These are phyloP conservation scores for Amblyopsis hoosieri DNA, from an alignment of 2,797 vertebrate species.

Conservation along the genomic window DNA sequence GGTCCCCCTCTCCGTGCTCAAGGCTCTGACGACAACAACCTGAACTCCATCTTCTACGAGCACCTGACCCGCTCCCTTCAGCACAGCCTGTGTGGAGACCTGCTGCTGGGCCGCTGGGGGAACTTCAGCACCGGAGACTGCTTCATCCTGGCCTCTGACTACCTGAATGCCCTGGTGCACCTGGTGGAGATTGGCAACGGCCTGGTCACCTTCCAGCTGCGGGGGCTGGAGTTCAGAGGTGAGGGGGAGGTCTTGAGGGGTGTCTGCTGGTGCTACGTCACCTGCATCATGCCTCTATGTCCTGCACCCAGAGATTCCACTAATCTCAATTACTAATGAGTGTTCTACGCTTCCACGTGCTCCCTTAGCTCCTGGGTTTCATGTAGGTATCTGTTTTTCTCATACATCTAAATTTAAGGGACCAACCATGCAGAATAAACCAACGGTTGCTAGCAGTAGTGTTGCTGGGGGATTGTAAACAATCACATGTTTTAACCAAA, in stretches of 20 bases:
- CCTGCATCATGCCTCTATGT: too few relatives aligned
- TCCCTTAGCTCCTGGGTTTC: background rate
- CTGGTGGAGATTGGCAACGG: slow-evolving; percentile 97
- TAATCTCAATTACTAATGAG: background rate
- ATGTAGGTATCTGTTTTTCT: background rate
- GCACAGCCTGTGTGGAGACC: slow-evolving; percentile 94
- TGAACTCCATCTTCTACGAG: slow-evolving; percentile 99
- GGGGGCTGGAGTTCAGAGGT: slow-evolving; percentile 99
- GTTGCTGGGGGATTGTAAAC: too few relatives aligned
- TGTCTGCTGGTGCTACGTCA: too few relatives aligned
- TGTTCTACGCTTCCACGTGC: background rate
- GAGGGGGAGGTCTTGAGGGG: slow-evolving; percentile 34
- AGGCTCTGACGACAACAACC: slow-evolving; percentile 89
- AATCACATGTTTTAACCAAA: background rate
- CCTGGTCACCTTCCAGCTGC: slow-evolving; percentile 94
- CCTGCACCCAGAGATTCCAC: too few relatives aligned
- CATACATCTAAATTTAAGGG: too few relatives aligned
- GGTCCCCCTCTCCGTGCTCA: background rate
- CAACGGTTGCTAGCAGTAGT: too few relatives aligned
- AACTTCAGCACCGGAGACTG: slow-evolving; percentile 96
- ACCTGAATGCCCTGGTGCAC: slow-evolving; percentile 97
- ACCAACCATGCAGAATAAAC: too few relatives aligned
- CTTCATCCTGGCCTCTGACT: slow-evolving; percentile 98
- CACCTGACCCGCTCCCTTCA: slow-evolving; percentile 96
- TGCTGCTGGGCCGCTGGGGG: slow-evolving; percentile 94